These are phyloP conservation scores for Cryptotis parvus DNA, from an alignment of 2,113 vertebrate genomes.

Conservation along the genomic window DNA sequence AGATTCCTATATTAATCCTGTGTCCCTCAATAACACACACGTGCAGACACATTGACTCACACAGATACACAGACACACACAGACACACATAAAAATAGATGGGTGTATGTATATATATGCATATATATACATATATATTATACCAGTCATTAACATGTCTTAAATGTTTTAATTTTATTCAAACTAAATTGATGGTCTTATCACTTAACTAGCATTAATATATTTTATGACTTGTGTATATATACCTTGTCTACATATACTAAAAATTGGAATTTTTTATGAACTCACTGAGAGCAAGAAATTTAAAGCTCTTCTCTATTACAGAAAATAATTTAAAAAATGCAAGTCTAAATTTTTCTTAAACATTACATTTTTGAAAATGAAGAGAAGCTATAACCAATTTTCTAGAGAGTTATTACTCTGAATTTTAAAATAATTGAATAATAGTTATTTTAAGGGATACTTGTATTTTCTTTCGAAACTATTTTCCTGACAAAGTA, in stretches of 20 bases:
- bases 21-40: no score
- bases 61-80: no score
- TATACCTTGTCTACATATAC: no score
- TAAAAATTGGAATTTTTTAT: neutral
- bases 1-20: neutral
- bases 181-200: neutral
- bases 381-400: neutral
- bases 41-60: no score
- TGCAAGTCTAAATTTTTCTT: conserved; percentile 14
- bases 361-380: neutral
- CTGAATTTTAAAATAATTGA: neutral
- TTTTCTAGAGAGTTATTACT: neutral
- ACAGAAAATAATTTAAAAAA: conserved; percentile 11
- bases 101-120: no score
- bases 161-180: conserved; percentile 29
- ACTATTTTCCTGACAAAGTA: conserved; percentile 51
- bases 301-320: conserved; percentile 30
- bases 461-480: neutral
- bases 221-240: neutral
- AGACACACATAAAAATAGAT: no score
- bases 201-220: neutral
- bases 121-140: no score
- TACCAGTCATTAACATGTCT: neutral
- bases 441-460: conserved; percentile 9
- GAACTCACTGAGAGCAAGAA: neutral